phyloP scores from a whole-genome alignment of 2,113 vertebrate genomes.

The Pseudopipra pipra region DNA sequence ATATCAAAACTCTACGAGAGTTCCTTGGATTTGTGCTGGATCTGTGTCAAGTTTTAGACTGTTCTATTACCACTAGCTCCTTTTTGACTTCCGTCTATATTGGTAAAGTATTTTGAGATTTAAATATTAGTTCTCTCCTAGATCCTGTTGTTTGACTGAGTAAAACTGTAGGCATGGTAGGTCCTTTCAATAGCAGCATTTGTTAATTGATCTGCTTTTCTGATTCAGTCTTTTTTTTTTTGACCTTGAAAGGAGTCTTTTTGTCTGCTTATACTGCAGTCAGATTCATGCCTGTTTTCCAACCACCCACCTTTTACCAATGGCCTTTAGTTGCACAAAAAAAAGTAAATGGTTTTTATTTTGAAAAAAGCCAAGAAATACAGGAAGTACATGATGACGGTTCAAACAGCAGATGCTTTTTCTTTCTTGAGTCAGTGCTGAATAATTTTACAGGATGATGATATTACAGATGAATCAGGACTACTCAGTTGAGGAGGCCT shows the following conservation, averaged over 20 bases:
- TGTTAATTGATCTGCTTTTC: neutral
- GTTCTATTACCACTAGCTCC: neutral
- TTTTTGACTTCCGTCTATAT: neutral
- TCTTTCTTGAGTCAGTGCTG: neutral
- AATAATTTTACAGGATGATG: neutral
- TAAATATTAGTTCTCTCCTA: neutral
- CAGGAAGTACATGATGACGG: neutral
- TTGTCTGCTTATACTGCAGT: neutral
- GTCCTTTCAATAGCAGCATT: neutral
- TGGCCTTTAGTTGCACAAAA: neutral
- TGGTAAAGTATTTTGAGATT: neutral
- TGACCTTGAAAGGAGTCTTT: neutral
- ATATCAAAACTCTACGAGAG: neutral
- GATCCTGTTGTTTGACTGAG: neutral
- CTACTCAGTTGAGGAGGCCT: neutral
- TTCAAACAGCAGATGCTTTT: neutral
- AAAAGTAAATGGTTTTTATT: neutral
- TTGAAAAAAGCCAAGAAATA: neutral
- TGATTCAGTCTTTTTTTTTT: neutral
- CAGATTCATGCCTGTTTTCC: neutral
- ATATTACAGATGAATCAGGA: neutral
- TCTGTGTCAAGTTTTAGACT: neutral
- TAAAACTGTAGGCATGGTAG: neutral
- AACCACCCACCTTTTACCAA: neutral
- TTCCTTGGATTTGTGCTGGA: neutral